Evolutionary conservation across 2,888 invertebrate genomes (phyloP).

Genomic region (Lamproptera curius): DNA sequence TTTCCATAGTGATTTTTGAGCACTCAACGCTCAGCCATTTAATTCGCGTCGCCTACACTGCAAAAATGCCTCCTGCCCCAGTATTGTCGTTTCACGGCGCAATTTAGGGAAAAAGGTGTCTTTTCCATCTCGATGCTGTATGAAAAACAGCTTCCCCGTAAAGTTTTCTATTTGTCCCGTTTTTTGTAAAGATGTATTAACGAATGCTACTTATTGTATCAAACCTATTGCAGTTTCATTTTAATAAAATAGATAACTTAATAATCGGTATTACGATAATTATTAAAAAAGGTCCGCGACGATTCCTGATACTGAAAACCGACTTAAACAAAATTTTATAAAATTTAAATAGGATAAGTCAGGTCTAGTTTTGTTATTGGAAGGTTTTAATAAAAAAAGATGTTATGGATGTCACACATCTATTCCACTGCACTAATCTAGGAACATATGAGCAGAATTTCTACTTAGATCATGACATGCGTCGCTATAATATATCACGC

Average conservation of each 20-base stretch:
- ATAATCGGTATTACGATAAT: too few relatives aligned
- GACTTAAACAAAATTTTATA: too few relatives aligned
- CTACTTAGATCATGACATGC: not conserved
- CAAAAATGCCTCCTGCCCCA: conserved; percentile 15
- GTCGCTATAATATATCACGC: not conserved
- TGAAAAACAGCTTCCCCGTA: conserved; percentile 2
- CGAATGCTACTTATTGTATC: not conserved
- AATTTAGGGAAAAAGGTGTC: conserved; percentile 17
- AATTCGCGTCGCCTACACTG: conserved; percentile 12
- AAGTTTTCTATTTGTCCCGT: not conserved
- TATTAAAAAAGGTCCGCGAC: too few relatives aligned
- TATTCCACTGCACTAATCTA: not conserved
- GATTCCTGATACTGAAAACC: too few relatives aligned
- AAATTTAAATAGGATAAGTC: too few relatives aligned
- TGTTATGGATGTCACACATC: not conserved
- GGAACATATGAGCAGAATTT: not conserved
- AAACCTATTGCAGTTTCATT: too few relatives aligned
- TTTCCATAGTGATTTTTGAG: conserved; percentile 18
- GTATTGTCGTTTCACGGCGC: conserved; percentile 17
- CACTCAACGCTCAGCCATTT: conserved; percentile 17
- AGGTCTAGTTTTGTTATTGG: too few relatives aligned
- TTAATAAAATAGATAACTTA: too few relatives aligned
- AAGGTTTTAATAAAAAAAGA: too few relatives aligned
- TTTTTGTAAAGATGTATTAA: not conserved
- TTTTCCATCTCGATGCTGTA: conserved; percentile 11